These are phyloP conservation scores for Drosophila auraria DNA, from an alignment of 1,140 invertebrate species.

Conservation along the genomic window DNA sequence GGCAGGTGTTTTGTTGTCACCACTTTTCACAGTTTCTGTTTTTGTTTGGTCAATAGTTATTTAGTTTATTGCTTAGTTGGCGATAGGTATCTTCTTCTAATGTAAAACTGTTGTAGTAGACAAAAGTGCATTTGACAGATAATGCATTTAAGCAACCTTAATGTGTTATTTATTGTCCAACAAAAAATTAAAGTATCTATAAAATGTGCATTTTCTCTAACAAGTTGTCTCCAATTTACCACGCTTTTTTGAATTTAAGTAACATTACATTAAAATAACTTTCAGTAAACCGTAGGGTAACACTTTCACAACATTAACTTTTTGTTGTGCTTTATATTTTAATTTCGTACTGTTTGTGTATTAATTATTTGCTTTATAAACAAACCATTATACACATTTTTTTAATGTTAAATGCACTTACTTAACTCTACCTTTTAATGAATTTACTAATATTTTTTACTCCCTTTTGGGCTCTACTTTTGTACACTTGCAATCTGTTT, in stretches of 20 bases:
- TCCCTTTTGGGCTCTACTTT: neutral
- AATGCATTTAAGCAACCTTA: neutral
- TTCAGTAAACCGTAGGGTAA: neutral
- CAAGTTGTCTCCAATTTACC: too few relatives aligned
- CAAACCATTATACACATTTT: too few relatives aligned
- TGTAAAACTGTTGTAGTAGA: neutral
- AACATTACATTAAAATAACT: neutral
- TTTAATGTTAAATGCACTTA: neutral
- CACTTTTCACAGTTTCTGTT: constrained; percentile 4
- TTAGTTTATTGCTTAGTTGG: constrained; percentile 2
- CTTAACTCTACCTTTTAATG: neutral
- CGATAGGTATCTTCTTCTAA: neutral
- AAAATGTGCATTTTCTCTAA: neutral
- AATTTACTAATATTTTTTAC: neutral
- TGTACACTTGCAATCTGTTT: neutral
- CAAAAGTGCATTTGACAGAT: neutral
- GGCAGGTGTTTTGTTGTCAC: constrained; percentile 12
- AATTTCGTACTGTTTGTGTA: neutral
- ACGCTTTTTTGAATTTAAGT: neutral
- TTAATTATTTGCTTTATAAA: neutral
- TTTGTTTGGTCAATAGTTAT: constrained; percentile 10
- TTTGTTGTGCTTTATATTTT: neutral
- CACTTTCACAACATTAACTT: neutral
- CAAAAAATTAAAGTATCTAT: neutral
- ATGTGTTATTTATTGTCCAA: too few relatives aligned